Evolutionary conservation across 2,888 invertebrate genomes (phyloP).

Genomic region (Pseudococcus longispinus): DNA sequence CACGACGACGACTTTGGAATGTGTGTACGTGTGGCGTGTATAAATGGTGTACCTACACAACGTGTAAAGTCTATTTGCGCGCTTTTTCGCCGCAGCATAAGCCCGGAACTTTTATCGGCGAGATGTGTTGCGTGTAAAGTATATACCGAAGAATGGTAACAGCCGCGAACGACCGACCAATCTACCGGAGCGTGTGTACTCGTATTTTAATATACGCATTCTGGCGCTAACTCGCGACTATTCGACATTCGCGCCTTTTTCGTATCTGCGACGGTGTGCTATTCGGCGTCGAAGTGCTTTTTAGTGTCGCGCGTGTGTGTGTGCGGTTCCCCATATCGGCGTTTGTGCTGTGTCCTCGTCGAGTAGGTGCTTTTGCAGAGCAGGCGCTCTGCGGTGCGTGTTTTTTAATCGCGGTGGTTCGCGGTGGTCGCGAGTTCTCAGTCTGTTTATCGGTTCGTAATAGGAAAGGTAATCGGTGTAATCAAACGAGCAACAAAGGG

Average conservation of each 20-base stretch:
- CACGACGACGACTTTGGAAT: neutral
- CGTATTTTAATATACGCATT: neutral
- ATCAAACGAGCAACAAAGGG: neutral
- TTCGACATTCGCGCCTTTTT: neutral
- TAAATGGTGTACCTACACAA: conserved; percentile 15
- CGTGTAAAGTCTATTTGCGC: conserved; percentile 48
- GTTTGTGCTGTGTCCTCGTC: neutral
- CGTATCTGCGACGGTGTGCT: neutral
- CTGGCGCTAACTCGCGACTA: neutral
- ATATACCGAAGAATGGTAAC: neutral
- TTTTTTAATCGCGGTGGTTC: neutral
- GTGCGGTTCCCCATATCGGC: neutral
- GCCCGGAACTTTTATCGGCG: neutral
- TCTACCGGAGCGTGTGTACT: neutral
- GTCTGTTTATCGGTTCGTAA: neutral
- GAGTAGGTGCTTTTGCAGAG: neutral
- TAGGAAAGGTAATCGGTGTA: neutral
- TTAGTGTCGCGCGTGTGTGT: neutral
- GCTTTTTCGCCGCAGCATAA: conserved; percentile 23
- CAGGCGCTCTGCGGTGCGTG: neutral
- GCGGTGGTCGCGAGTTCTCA: neutral
- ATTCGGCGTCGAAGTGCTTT: neutral
- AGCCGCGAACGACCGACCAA: neutral
- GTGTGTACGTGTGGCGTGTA: neutral
- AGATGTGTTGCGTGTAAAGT: neutral